Conservation (phyloP, 2,113 vertebrate genomes). For the Ctenomys sociabilis region DNA sequence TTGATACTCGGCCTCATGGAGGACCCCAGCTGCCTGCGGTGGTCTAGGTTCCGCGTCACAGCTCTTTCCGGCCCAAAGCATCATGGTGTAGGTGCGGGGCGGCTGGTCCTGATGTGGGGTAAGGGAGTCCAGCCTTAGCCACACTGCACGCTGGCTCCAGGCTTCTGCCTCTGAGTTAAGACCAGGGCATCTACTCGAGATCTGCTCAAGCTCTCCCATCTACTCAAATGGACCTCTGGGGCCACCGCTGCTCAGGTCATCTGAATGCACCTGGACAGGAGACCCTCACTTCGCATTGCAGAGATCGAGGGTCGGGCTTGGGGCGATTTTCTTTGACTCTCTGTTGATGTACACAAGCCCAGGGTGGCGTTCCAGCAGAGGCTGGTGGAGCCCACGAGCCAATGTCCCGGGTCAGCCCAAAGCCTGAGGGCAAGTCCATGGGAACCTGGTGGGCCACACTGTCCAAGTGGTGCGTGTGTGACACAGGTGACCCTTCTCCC, state of each 20-base stretch:
- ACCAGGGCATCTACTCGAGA: neutral
- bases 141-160: accelerated
- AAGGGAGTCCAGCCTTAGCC: neutral
- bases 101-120: neutral
- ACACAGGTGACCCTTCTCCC: neutral
- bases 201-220: neutral
- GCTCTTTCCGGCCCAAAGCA: neutral
- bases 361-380: neutral
- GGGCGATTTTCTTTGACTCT: neutral
- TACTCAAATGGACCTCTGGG: neutral
- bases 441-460: neutral
- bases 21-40: neutral
- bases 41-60: neutral
- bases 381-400: neutral
- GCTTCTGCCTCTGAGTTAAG: neutral
- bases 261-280: neutral
- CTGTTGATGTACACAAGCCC: neutral
- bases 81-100: accelerated
- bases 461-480: too few relatives aligned
- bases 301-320: neutral
- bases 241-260: neutral
- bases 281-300: neutral
- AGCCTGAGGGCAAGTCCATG: neutral
- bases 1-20: neutral
- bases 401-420: neutral